Conservation (phyloP, 2,113 vertebrate species). For the Lasiurus cinereus region DNA sequence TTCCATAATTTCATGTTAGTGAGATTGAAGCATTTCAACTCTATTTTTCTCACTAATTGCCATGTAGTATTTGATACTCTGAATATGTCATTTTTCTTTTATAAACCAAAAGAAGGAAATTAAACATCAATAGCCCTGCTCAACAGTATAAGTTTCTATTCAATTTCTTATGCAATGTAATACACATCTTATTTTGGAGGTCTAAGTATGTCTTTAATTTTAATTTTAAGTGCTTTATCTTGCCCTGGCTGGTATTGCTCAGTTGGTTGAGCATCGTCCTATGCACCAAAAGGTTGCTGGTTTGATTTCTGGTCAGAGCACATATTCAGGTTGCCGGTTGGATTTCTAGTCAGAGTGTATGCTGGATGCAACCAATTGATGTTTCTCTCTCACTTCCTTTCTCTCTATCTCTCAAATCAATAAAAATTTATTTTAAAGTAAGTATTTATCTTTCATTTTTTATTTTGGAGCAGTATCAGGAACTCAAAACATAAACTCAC, state of each 20-base stretch:
- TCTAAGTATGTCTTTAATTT: constrained; percentile 4
- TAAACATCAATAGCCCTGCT: not conserved
- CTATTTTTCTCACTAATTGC: constrained; percentile 2
- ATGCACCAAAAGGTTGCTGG: no score
- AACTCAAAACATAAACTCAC: constrained; percentile 2
- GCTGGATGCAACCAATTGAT: no score
- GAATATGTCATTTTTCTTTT: not conserved
- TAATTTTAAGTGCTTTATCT: constrained; percentile 54
- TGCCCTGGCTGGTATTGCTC: not conserved
- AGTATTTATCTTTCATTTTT: constrained; percentile 58
- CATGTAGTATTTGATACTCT: not conserved
- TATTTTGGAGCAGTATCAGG: not conserved
- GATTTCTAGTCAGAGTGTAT: no score
- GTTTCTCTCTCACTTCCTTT: no score
- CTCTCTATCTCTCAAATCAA: no score
- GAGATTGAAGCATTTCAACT: not conserved
- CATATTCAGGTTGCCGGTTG: no score
- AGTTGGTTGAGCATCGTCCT: no score
- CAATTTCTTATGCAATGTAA: not conserved
- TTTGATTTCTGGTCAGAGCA: no score
- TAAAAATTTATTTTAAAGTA: not conserved
- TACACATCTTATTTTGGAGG: not conserved
- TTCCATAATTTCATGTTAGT: not conserved
- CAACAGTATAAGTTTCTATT: constrained; percentile 3
- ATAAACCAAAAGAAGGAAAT: not conserved